Base-by-base conservation (phyloP, 2,888 invertebrate genomes). In the Dynastes hyllus region DNA sequence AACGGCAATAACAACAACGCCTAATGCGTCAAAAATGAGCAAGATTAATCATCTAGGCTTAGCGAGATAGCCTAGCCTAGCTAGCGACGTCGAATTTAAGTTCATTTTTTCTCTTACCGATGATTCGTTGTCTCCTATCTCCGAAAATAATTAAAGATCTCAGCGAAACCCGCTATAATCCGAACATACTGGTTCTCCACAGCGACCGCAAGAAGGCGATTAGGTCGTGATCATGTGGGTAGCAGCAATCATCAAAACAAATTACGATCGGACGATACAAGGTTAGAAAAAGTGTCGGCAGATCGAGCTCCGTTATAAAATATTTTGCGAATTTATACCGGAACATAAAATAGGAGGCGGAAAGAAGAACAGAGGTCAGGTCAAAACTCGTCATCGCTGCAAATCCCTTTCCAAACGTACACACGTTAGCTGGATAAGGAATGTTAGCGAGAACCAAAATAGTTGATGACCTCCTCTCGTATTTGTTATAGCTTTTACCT, bases 171-270 rank as follows among this genome's bases (percentile, higher is more conserved):
- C 22, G 67, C 67, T 45, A 69, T 69, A 50, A 13, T 9, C 29
- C 27, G 51, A 16, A 16, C 40, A 22, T 2, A n/a, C 1, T 58
- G 58, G 16, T 58, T 65, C 37, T 11, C n/a, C 22, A 22, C 51
- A 0, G 51, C 51, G n/a, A 51, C 51, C 51, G 9, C 51, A 9
- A n/a, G 53, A 16, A 5, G 13, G 53, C 13, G 5, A 70, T 70
- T 58, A 65, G 66, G 40, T 76, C 76, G 76, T 76, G 76, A 66
- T 40, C 40, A 32, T 53, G 66, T 76, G 65, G 66, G 76, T 32
- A 65, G 51, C 37, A 66, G 29, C 37, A 76, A 63, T 53, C 76
- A 76, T 66, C 76, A 53, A 53, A 67, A 66, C 53, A 40, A 76
- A 55, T 76, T 55, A 66, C 53, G 40, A 51, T 69, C 40, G 40